phyloP scores from a whole-genome alignment of 37 sponge, comb jelly and placozoan genomes.

The Spongilla lacustris region DNA sequence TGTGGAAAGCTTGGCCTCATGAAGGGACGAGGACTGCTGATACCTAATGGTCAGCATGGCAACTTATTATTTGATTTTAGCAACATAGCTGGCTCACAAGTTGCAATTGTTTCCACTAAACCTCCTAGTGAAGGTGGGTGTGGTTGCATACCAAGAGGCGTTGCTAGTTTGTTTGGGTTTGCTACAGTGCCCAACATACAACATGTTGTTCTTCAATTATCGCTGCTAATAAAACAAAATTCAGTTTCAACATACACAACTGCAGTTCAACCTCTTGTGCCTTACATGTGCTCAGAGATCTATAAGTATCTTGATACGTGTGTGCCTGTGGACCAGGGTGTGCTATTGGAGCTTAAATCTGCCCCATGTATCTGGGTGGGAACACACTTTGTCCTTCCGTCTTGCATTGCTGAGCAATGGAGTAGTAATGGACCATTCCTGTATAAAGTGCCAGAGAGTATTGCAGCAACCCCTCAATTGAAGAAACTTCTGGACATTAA shows the following conservation, averaged over 20 bases:
- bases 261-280: no score
- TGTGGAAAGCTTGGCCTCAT: neutral
- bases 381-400: neutral
- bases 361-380: conserved; percentile 36
- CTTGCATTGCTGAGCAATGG: neutral
- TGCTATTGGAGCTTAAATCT: neutral
- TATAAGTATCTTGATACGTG: neutral
- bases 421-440: conserved; percentile 6
- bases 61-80: neutral
- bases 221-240: no score
- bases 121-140: conserved; percentile 4
- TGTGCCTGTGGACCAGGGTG: neutral
- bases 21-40: neutral
- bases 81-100: conserved; percentile 29
- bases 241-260: no score
- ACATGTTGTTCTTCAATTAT: no score
- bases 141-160: neutral
- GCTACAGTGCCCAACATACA: no score
- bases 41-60: neutral
- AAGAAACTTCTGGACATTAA: neutral
- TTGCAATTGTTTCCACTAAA: neutral
- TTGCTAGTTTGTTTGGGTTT: neutral
- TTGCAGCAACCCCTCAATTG: neutral
- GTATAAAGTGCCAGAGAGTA: neutral
- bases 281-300: conserved; percentile 16